Evolutionary conservation across 2,113 vertebrate species (phyloP).

Genomic region (Mirounga angustirostris): DNA sequence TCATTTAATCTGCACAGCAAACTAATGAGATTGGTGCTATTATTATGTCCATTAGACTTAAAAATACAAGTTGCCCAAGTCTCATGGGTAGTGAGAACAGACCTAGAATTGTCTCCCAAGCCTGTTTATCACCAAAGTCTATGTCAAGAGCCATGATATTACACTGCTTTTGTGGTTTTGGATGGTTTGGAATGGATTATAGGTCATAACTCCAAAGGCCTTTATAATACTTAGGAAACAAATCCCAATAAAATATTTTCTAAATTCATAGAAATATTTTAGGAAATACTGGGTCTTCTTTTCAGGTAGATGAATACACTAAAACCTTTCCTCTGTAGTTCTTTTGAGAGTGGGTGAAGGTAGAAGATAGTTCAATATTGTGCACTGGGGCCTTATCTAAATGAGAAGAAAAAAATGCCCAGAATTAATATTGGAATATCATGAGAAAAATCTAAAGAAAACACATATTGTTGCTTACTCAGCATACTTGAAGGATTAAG

Average conservation of each 20-base stretch:
- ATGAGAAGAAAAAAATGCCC: not conserved
- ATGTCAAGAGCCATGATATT: too few relatives aligned
- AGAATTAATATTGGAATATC: not conserved
- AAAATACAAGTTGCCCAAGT: not conserved
- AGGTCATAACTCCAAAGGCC: not conserved
- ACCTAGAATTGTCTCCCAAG: not conserved
- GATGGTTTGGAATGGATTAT: not conserved
- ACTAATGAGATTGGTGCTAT: not conserved
- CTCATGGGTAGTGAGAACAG: not conserved
- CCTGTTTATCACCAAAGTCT: not conserved
- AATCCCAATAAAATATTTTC: not conserved
- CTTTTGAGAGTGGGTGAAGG: not conserved
- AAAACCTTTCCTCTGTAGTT: not conserved
- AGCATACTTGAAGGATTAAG: not conserved
- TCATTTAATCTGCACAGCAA: not conserved
- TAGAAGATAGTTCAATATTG: not conserved
- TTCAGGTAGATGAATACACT: not conserved
- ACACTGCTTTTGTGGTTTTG: not conserved
- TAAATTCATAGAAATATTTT: not conserved
- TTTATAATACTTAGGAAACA: not conserved
- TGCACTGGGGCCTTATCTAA: not conserved
- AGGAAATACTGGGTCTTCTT: not conserved
- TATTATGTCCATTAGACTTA: not conserved
- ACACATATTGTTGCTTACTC: not conserved
- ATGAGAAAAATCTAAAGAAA: not conserved